Percentiles rank a stretch among this genome's conserved stretches.
These are phyloP conservation scores for Carlito syrichta DNA, from an alignment of 2,113 vertebrate genomes.

Conservation along the genomic window DNA sequence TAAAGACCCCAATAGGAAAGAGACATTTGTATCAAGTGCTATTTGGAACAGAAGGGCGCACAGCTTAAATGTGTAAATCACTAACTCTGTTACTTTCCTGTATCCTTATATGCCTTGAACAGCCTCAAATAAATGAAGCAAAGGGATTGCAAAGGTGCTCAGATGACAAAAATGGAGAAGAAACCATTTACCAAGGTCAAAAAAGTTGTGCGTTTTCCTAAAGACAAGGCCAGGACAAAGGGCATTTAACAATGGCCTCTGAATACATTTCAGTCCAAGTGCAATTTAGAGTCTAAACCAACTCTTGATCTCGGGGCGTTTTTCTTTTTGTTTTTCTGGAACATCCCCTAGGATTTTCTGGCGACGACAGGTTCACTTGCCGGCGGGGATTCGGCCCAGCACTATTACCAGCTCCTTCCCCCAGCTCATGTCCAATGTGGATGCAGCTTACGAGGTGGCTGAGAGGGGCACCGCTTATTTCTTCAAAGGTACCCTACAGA, in stretches of 20 bases:
- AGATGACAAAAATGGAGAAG: neutral
- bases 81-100: neutral
- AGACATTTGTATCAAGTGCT: neutral
- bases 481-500: slow-evolving; percentile 71
- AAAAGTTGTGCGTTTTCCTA: neutral
- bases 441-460: slow-evolving; percentile 75
- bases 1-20: neutral
- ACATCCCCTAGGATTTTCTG: slow-evolving; percentile 75
- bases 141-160: neutral
- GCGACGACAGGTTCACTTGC: slow-evolving; percentile 72
- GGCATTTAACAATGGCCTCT: neutral
- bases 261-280: neutral
- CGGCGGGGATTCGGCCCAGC: slow-evolving; percentile 53
- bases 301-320: neutral
- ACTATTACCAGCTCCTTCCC: slow-evolving; percentile 78
- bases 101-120: neutral
- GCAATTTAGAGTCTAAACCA: neutral
- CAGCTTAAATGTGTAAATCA: neutral
- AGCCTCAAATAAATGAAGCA: neutral
- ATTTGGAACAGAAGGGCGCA: neutral
- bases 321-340: neutral
- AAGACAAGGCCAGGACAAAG: neutral
- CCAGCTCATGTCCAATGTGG: slow-evolving; percentile 73
- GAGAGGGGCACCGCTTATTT: slow-evolving; percentile 71
- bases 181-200: neutral